A percentile compares a stretch with the other conserved stretches of the same genome.
Conservation (phyloP, 2,113 vertebrate species). For the Dermatemys mawii region DNA sequence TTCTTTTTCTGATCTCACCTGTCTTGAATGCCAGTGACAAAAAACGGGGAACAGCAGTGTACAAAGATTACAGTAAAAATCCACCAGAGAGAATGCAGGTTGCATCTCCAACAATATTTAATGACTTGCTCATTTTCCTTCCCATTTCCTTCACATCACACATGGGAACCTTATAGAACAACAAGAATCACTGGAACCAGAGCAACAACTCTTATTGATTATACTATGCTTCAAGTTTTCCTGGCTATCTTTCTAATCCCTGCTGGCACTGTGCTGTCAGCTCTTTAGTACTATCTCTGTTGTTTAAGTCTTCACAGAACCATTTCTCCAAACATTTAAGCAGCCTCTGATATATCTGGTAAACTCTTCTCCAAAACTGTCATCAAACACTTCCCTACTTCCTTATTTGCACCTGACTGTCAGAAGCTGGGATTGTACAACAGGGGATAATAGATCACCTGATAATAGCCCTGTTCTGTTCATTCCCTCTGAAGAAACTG, state of each 20-base stretch:
- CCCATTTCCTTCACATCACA: constrained; percentile 56
- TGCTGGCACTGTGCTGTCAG: background rate
- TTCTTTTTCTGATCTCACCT: constrained; percentile 46
- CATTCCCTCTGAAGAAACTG: background rate
- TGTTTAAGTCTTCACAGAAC: background rate
- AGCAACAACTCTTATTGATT: constrained; percentile 36
- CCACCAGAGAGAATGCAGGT: constrained; percentile 9
- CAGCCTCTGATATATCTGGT: background rate
- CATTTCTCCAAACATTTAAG: background rate
- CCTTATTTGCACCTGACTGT: background rate
- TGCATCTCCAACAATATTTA: constrained; percentile 48
- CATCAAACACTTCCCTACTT: background rate
- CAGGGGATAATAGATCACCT: too few relatives aligned
- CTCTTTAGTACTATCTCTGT: constrained; percentile 22
- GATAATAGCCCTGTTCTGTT: too few relatives aligned
- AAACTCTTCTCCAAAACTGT: background rate
- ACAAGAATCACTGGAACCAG: constrained; percentile 28
- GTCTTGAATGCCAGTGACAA: constrained; percentile 38
- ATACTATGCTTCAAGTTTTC: constrained; percentile 13
- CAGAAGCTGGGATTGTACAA: background rate
- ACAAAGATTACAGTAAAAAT: background rate
- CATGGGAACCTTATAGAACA: constrained; percentile 29
- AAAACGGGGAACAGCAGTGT: constrained; percentile 10
- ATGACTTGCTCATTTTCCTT: constrained; percentile 53
- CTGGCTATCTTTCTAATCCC: constrained; percentile 36